A percentile compares a stretch with the other conserved stretches of the same genome.
These are phyloP conservation scores for Ceratoteleas bidentatus DNA, from an alignment of 1,140 invertebrate genomes.

Conservation along the genomic window DNA sequence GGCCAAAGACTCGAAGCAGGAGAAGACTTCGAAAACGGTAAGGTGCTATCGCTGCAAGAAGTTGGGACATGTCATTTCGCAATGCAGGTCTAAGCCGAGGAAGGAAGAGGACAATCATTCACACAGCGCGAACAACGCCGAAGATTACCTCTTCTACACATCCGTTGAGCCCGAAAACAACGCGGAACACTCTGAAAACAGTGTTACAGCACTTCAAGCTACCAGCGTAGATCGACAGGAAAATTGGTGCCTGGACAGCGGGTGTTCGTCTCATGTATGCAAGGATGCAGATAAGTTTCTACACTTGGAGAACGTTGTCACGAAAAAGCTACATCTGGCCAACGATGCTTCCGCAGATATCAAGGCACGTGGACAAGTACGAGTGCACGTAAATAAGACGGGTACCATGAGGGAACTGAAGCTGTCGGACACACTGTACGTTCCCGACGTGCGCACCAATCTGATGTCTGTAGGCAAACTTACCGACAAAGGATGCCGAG, in stretches of 20 bases:
- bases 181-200: neutral
- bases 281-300: neutral
- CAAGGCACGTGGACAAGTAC: neutral
- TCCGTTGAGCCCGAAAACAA: neutral
- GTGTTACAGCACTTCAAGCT: neutral
- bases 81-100: neutral
- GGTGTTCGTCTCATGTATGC: neutral
- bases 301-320: neutral
- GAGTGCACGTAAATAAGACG: neutral
- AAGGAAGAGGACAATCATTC: neutral
- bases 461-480: neutral
- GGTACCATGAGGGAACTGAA: neutral
- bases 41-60: slow-evolving; percentile 1
- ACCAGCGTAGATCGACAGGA: neutral
- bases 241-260: neutral
- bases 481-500: slow-evolving; percentile 1
- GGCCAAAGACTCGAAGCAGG: too few relatives aligned
- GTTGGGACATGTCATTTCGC: neutral
- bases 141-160: neutral
- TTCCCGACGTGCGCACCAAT: neutral
- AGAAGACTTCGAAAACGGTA: neutral
- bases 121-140: neutral
- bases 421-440: neutral
- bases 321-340: neutral
- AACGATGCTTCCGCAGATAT: neutral